Evolutionary conservation across 2,797 vertebrate genomes (phyloP).

Genomic region (Gephyroberyx darwinii): DNA sequence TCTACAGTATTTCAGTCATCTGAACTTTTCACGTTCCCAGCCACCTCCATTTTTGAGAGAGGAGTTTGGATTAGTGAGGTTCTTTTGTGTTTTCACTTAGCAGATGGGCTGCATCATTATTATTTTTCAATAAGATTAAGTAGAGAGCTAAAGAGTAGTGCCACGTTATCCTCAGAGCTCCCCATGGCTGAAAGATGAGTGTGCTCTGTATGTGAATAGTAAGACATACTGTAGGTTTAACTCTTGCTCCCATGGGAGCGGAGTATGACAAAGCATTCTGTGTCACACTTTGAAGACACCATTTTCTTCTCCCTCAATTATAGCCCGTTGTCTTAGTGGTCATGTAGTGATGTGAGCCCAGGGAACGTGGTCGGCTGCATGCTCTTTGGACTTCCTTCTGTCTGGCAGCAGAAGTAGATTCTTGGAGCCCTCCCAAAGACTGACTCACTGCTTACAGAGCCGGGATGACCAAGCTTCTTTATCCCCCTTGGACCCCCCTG

Average conservation of each 20-base stretch:
- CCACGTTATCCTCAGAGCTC: background rate
- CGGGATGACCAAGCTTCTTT: conserved; percentile 75
- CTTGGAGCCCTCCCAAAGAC: conserved; percentile 73
- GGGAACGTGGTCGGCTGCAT: conserved; percentile 56
- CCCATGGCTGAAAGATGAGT: conserved; percentile 9
- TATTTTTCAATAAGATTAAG: background rate
- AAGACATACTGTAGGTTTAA: conserved; percentile 49
- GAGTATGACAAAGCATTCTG: conserved; percentile 44
- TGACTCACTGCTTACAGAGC: conserved; percentile 76
- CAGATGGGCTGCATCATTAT: background rate
- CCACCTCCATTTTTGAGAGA: background rate
- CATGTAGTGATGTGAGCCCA: conserved; percentile 48
- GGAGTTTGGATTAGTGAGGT: background rate
- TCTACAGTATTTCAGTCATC: too few relatives aligned
- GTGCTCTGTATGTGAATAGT: conserved; percentile 34
- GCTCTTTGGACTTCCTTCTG: conserved; percentile 65
- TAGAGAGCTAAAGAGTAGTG: too few relatives aligned
- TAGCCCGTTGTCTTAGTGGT: conserved; percentile 36
- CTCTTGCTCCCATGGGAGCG: conserved; percentile 33
- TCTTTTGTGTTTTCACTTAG: background rate
- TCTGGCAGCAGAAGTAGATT: conserved; percentile 68
- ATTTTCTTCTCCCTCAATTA: conserved; percentile 61
- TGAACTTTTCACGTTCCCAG: background rate
- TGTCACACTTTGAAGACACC: conserved; percentile 55
- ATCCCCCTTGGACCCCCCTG: conserved; percentile 61